Evolutionary conservation across 2,797 vertebrate species (phyloP), one percentile per base, ranked within the genome.

Genomic region (Fistularia commersonii): DNA sequence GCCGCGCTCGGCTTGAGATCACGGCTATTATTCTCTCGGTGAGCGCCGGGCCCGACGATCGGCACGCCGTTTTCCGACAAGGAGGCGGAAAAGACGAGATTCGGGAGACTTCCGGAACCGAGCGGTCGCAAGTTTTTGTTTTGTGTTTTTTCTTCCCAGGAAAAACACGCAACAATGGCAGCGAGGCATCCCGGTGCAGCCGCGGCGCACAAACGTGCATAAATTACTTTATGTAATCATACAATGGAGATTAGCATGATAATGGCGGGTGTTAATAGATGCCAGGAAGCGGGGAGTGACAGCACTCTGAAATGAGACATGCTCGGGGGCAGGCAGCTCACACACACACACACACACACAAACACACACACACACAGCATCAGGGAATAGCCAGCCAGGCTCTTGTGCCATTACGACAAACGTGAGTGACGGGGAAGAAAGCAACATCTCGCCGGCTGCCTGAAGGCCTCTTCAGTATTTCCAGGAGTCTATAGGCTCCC

Each of bases 171-270:
- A 79, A 86, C 84, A 87, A 86, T 73, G 74, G 76, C 87, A 81
- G 90, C 82, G 83, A 83, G 88, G n/a, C 88, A 89, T 93, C 80
- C 83, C 81, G 76, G 82, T 82, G 78, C 90, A 91, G 93, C 89
- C 92, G 89, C 86, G 90, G 91, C 92, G 92, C 91, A 91, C 92
- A 88, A 92, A 84, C 92, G 91, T 93, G 96, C 92, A 96, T 98
- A 98, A 95, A 98, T 98, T 96, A 97, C 93, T 93, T 88, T 93
- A 93, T 95, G 94, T 96, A 95, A 96, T 96, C 94, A 96, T 94
- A 95, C 93, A 95, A 94, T 91, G 92, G 91, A 94, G 93, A 99
- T 99, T 99, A 97, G 93, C 97, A 99, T 99, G 94, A 98, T 98
- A 99, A 99, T 98, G 93, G 94, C 90, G 91, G 91, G 94, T 90